phyloP scores from a whole-genome alignment of 2,888 invertebrate genomes.

The Stratiomys singularior region DNA sequence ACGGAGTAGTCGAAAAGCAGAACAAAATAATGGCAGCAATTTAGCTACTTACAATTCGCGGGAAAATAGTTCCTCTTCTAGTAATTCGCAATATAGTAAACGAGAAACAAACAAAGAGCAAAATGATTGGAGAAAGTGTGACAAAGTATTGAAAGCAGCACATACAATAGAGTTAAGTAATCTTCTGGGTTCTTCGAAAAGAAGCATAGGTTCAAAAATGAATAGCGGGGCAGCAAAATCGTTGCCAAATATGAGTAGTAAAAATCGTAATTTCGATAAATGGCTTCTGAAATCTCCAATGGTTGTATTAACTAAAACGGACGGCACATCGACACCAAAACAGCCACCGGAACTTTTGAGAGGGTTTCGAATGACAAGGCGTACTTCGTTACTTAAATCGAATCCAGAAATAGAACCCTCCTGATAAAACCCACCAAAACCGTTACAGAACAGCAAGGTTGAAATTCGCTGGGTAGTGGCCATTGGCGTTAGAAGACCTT shows the following conservation, averaged over 20 bases:
- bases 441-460: background rate
- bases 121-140: background rate
- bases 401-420: constrained; percentile 52
- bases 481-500: too few species aligned
- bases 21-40: constrained; percentile 17
- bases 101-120: background rate
- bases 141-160: background rate
- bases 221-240: background rate
- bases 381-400: constrained; percentile 48
- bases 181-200: background rate
- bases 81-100: constrained; percentile 30
- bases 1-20: constrained; percentile 24
- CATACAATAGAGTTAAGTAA: background rate
- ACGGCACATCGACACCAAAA: constrained; percentile 43
- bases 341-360: constrained; percentile 1
- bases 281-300: constrained; percentile 54
- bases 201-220: background rate
- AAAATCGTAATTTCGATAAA: constrained; percentile 54
- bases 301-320: constrained; percentile 36
- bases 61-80: background rate
- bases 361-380: constrained; percentile 47
- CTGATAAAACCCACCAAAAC: constrained; percentile 46
- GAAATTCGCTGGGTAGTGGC: background rate
- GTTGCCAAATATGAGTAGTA: constrained; percentile 5
- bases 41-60: constrained; percentile 36